Evolutionary conservation across 2,888 invertebrate species (phyloP).

Genomic region (Ennomos fuscantarius): DNA sequence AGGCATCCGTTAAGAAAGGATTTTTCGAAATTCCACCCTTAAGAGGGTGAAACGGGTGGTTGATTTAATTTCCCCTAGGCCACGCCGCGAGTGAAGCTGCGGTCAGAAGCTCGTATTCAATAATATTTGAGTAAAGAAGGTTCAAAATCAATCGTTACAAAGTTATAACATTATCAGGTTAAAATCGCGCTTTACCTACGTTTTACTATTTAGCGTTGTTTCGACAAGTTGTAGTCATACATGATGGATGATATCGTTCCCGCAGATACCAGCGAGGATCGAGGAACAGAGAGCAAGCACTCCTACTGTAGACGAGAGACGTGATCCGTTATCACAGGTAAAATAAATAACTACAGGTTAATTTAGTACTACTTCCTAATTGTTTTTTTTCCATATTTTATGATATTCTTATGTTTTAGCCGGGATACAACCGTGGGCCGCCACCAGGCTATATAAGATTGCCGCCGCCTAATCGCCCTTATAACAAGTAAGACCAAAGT

Average conservation of each 20-base stretch:
- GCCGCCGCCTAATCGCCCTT: slow-evolving; percentile 61
- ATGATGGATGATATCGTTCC: slow-evolving; percentile 17
- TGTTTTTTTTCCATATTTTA: not conserved
- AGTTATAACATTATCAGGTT: no score
- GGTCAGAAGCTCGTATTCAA: no score
- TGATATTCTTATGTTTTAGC: slow-evolving; percentile 43
- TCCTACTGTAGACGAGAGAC: slow-evolving; percentile 88
- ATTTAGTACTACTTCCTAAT: not conserved
- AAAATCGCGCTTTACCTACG: no score
- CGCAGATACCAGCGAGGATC: slow-evolving; percentile 65
- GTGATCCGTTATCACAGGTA: slow-evolving; percentile 73
- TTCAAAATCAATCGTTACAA: no score
- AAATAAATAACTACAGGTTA: not conserved
- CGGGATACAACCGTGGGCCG: slow-evolving; percentile 61
- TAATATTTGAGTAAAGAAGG: not conserved
- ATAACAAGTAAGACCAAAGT: slow-evolving; percentile 40
- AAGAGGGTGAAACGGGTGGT: no score
- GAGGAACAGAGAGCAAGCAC: slow-evolving; percentile 89
- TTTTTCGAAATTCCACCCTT: no score
- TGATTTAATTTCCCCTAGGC: no score
- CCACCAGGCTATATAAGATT: slow-evolving; percentile 58
- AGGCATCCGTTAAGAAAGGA: no score
- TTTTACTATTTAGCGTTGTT: no score
- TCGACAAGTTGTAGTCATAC: no score
- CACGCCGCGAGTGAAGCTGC: no score